Base-by-base conservation (phyloP, 2,888 invertebrate species). In the Drosophila tripunctata region DNA sequence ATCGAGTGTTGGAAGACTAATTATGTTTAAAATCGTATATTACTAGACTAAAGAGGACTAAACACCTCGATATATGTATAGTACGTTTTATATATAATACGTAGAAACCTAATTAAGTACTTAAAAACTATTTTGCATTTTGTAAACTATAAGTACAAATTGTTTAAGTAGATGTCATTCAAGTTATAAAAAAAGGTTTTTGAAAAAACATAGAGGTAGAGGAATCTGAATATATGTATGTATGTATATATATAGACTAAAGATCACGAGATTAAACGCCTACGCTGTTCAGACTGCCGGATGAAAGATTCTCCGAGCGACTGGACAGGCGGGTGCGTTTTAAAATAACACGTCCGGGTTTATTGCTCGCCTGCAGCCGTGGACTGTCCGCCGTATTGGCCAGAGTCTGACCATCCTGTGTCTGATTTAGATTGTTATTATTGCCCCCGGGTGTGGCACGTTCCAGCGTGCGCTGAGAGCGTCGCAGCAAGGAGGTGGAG, bases 181-280 rank as follows among this genome's bases (percentile, higher is more conserved):
- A 84, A 67, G 45, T 52, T 44, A 24, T 27, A 27, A 27, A 27
- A 45, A 67, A 67, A 70, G 30, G 19, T 43, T 45, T 41, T 61
- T 27, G 10, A 63, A 76, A 80, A 64, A 63, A 76, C 77, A 64
- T 65, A 80, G 80, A 80, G 80, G 80, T 80, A 80, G 80, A 84
- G 82, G 80, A 10, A 27, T 10, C 60, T 30, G 15, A 2, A 22
- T 51, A 51, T 35, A 51, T 41, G 15, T 67, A 66, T 14, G 56
- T 24, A 52, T 30, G 14, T 4, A 30, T 51, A 51, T 44, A 52
- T 43, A 66, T 67, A 62, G 67, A 74, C 77, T 86, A 83, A 76
- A 83, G 84, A 86, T 88, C 87, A 87, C 82, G 80, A 76, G 64
- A 62, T 84, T 75, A 83, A 4, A 83, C 88, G 51, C 88, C 83